Evolutionary conservation across 2,888 invertebrate species (phyloP), one percentile per base, ranked within the genome.

Genomic region (Macrophya annulata): DNA sequence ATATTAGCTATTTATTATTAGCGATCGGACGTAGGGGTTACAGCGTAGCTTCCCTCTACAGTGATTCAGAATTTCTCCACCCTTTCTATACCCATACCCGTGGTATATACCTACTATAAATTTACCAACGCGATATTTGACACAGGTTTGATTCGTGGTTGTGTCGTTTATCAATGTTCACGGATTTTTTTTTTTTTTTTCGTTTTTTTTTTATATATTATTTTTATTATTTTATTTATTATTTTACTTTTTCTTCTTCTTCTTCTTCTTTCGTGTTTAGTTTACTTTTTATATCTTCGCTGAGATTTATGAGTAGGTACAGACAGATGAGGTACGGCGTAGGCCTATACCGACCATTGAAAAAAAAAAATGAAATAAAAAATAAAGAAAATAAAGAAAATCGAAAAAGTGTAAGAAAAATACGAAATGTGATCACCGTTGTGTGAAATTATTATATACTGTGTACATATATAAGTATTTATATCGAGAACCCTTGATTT

Each of bases 131-230:
- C 37, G 55, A 77, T 77, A 77, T 77, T 77, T 77, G 77, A 77
- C 55, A 77, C 77, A 77, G 55, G 51, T 77, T 77, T 77, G 48
- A 77, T 77, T 77, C 77, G 25, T 31, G 25, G 5, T 37, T 3
- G 72, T 77, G 51, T 55, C 77, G 31, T 77, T 77, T 55, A 55
- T 77, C 77, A 77, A 51, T 43, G 55, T 77, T 77, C 77, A 55
- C 77, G 15, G 31, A 31, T 25, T 37, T 17, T 37, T n/a, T 55
- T 77, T 17, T 25, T 10, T 51, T 5, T 51, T 31, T 17, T 25
- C n/a, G 12, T 25, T 76, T 76, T 76, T 76, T 76, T 51, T 21
- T 48, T 25, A 31, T 3, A 2, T 31, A 31, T 17, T 21, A 4
- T 3, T 21, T 45, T 45, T 74, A 10, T 45, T 21, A 4, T 51